These are phyloP conservation scores for Diadema setosum DNA, from an alignment of 35 echinoderm and acorn worm genomes.

Conservation along the genomic window DNA sequence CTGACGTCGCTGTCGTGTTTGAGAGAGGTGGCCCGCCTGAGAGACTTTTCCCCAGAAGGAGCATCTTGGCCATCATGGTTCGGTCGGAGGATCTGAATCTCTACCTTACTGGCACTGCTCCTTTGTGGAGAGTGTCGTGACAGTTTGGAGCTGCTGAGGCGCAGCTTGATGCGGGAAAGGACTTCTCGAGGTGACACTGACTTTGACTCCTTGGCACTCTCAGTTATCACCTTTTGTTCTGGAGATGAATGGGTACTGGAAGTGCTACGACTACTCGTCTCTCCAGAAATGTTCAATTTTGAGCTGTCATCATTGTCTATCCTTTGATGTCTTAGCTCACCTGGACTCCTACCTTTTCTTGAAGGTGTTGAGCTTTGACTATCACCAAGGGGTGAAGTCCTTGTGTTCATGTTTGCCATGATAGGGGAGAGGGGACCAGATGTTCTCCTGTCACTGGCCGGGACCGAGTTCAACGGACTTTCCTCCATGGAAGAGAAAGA, in stretches of 20 bases:
- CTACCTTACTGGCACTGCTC: conserved; percentile 1
- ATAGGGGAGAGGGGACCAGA: not conserved
- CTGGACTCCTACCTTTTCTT: not conserved
- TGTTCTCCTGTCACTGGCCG: too few relatives aligned
- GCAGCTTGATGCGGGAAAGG: not conserved
- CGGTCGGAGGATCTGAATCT: not conserved
- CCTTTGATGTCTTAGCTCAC: not conserved
- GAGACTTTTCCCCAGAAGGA: not conserved
- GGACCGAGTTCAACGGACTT: too few relatives aligned
- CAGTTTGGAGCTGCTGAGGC: not conserved
- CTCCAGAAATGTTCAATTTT: not conserved
- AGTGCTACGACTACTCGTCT: not conserved
- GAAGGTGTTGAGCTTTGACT: not conserved
- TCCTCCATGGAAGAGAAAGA: not conserved
- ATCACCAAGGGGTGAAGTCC: not conserved
- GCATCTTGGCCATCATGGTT: not conserved
- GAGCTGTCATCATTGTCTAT: not conserved
- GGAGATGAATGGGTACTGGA: not conserved
- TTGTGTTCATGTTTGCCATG: not conserved
- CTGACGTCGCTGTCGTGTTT: not conserved
- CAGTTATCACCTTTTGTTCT: not conserved
- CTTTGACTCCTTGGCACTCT: not conserved
- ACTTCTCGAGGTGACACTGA: not conserved
- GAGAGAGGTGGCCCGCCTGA: not conserved
- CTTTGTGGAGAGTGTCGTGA: not conserved